These are phyloP conservation scores for Acanthosepion pharaonis DNA, from an alignment of 2,888 invertebrate species.

Conservation along the genomic window DNA sequence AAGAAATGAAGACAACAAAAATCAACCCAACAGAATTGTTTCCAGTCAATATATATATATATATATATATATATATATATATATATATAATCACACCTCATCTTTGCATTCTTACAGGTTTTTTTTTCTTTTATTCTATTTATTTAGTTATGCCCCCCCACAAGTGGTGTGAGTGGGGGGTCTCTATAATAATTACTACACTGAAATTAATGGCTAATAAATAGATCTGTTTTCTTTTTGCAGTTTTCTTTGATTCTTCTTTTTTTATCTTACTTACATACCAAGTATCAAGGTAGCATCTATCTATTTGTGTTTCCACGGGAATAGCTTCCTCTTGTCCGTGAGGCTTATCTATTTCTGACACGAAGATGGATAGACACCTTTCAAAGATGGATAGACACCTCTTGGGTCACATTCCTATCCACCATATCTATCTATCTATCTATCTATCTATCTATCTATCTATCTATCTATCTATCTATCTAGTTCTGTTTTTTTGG, in stretches of 20 bases:
- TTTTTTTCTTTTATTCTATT: neutral
- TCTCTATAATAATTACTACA: too few relatives aligned
- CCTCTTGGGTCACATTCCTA: neutral
- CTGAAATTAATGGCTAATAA: neutral
- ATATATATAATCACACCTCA: neutral
- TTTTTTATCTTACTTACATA: neutral
- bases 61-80: too few relatives aligned
- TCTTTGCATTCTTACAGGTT: neutral
- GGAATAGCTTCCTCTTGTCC: conserved; percentile 21
- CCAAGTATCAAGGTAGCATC: neutral
- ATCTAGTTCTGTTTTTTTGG: neutral
- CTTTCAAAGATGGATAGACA: neutral
- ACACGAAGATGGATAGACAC: neutral
- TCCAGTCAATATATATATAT: neutral
- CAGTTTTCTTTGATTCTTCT: neutral
- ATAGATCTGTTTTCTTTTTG: neutral
- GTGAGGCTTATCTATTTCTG: conserved; percentile 33
- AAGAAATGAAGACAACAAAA: too few relatives aligned
- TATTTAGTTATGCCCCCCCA: neutral
- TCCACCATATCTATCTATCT: neutral
- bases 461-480: neutral
- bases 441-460: neutral
- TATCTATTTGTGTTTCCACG: conserved; percentile 33
- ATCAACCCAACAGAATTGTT: neutral
- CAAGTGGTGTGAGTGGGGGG: neutral